A percentile compares a stretch with the other conserved stretches of the same genome.
These are phyloP conservation scores for Tricholaema leucomelas DNA, from an alignment of 2,113 vertebrate species.

Conservation along the genomic window DNA sequence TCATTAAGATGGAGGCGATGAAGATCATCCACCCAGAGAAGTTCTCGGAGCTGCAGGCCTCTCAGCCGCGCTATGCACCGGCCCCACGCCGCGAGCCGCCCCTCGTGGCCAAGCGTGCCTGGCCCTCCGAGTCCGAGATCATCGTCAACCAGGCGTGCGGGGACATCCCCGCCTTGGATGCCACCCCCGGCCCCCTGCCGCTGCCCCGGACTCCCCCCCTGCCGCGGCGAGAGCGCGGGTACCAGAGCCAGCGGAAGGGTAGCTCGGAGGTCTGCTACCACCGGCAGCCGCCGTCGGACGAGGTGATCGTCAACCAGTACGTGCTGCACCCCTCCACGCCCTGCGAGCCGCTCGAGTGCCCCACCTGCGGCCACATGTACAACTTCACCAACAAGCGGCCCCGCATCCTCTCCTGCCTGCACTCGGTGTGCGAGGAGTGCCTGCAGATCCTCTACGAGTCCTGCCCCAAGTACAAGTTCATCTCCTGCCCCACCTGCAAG, in stretches of 20 bases:
- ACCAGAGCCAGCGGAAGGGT: constrained; percentile 88
- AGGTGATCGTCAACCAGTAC: constrained; percentile 97
- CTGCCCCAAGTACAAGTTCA: constrained; percentile 99
- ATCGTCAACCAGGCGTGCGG: constrained; percentile 96
- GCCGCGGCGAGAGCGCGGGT: constrained; percentile 82
- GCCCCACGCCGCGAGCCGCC: constrained; percentile 85
- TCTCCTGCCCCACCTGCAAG: constrained; percentile 96
- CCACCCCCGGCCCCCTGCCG: constrained; percentile 59
- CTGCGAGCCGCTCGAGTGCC: constrained; percentile 94
- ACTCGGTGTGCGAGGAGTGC: constrained; percentile 98
- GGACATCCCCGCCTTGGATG: constrained; percentile 71
- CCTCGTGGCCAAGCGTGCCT: constrained; percentile 84
- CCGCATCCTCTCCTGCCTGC: constrained; percentile 95
- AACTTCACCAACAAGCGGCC: constrained; percentile 94
- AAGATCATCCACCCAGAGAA: constrained; percentile 98
- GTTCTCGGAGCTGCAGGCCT: constrained; percentile 83
- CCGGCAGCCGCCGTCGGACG: constrained; percentile 85
- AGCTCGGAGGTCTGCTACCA: constrained; percentile 94
- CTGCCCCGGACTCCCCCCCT: constrained; percentile 80
- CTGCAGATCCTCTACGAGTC: constrained; percentile 99
- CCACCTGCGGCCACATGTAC: constrained; percentile 96
- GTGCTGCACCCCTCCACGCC: constrained; percentile 85
- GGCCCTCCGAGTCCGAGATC: constrained; percentile 91
- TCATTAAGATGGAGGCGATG: constrained; percentile 98
- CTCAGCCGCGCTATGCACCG: constrained; percentile 67